Base-by-base conservation (phyloP, 2,797 vertebrate genomes). In the Sylvilagus floridanus region DNA sequence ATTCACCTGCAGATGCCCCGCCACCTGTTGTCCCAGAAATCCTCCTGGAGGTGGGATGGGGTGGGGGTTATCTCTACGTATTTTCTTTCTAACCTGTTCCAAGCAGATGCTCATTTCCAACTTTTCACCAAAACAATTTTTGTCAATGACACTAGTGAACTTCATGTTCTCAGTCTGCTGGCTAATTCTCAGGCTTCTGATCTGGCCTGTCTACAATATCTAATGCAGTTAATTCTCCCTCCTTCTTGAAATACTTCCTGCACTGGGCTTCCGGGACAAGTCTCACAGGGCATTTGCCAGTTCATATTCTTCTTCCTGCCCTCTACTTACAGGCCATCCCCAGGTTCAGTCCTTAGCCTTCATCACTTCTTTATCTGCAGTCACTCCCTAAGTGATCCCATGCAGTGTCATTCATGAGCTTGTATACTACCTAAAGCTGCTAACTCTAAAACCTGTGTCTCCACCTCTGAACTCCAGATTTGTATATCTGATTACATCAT, bases 51-150 rank as follows among this genome's bases (percentile, higher is more conserved):
- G 19, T 62, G 68, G 72, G 12, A 17, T 16, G 11, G 35, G 24
- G 8, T 65, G 68, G 72, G 8, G 24, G 8, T 65, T 91, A 24
- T 75, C 14, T 83, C 2, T 76, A 65, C 26, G 92, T 28, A 75
- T 81, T 82, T 88, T 69, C 19, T 82, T 71, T 37, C 77, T 62
- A 66, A 73, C 13, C 47, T 65, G 75, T 8, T 73, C 19, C 22
- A 84, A 0, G 9, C 37, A 90, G 19, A 17, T 9, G 73, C 73
- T 78, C 52, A 9, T 65, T 89, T 60, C 50, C 28, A n/a, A 22
- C 90, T 54, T 81, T 81, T 77, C 32, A 72, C n/a, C 32, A 66
- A 87, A 94, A 84, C 42, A 81, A 42, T 62, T 63, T 30, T 75
- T 85, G 10, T 82, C 60, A 62, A 10, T 89, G 37, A 90, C 21